Conservation (phyloP, 2,113 vertebrate species). For the Phoenicopterus ruber region DNA sequence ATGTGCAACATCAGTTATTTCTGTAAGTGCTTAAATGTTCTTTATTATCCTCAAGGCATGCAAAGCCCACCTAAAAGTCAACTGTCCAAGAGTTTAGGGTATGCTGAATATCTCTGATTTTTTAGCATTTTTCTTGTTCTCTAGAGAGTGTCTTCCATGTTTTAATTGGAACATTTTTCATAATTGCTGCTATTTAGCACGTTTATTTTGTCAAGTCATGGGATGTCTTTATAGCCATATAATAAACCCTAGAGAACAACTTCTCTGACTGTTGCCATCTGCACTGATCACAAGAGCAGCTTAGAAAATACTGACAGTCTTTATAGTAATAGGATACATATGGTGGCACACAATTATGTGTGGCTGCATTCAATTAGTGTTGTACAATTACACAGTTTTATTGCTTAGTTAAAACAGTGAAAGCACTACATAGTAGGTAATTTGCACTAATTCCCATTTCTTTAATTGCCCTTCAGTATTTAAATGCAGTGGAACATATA, state of each 20-base stretch:
- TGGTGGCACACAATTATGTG: constrained; percentile 73
- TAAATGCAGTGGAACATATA: constrained; percentile 63
- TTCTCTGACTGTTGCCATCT: constrained; percentile 78
- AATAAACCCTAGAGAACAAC: constrained; percentile 78
- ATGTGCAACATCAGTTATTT: background rate
- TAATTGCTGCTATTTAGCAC: constrained; percentile 75
- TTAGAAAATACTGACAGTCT: constrained; percentile 74
- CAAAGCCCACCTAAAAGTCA: background rate
- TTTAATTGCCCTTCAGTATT: constrained; percentile 73
- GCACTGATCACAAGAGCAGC: constrained; percentile 71
- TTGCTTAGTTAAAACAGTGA: constrained; percentile 79
- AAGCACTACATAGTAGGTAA: constrained; percentile 70
- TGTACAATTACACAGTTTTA: constrained; percentile 80
- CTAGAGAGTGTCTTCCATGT: constrained; percentile 12
- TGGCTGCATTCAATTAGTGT: constrained; percentile 79
- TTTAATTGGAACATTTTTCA: constrained; percentile 73
- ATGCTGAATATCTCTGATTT: background rate
- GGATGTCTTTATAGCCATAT: constrained; percentile 76
- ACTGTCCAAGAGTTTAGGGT: background rate
- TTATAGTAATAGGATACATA: constrained; percentile 79
- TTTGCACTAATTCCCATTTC: constrained; percentile 76
- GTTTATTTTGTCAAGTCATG: constrained; percentile 75
- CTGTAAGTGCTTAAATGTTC: background rate
- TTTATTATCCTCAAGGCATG: background rate
- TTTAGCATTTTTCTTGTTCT: background rate